phyloP scores from a whole-genome alignment of 2,797 vertebrate species.

The Otolemur crassicaudatus region DNA sequence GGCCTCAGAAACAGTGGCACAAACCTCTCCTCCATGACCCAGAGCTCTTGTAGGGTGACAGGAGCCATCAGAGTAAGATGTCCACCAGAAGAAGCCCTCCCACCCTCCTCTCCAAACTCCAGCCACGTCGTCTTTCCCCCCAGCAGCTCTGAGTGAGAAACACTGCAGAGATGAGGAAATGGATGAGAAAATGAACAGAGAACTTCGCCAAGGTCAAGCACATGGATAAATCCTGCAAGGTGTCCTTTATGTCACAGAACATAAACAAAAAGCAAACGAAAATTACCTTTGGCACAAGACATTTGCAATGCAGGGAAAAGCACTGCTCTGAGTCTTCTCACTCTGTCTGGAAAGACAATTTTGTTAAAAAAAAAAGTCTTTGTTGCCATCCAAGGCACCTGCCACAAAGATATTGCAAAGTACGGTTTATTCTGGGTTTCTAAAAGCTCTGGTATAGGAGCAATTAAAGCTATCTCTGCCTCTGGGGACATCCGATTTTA shows the following conservation, averaged over 20 bases:
- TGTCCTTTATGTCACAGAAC: not conserved
- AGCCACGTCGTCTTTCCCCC: not conserved
- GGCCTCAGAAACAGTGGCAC: not conserved
- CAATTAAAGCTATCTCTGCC: slow-evolving; percentile 64
- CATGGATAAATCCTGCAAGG: not conserved
- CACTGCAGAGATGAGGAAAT: not conserved
- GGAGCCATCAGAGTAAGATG: not conserved
- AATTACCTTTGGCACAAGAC: not conserved
- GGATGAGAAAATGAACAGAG: not conserved
- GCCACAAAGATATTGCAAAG: slow-evolving; percentile 35
- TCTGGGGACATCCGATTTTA: slow-evolving; percentile 66
- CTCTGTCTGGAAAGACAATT: not conserved
- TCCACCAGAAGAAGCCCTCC: not conserved
- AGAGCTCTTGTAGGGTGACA: not conserved
- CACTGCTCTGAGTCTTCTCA: not conserved
- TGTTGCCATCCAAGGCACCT: slow-evolving; percentile 24
- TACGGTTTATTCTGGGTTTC: slow-evolving; percentile 31
- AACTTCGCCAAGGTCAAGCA: not conserved
- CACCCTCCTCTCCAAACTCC: not conserved
- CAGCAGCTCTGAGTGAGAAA: not conserved
- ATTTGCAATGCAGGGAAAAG: not conserved
- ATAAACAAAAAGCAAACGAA: not conserved
- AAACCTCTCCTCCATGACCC: not conserved
- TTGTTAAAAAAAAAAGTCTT: not conserved
- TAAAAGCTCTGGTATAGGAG: not conserved